Evolutionary conservation across 2,888 invertebrate genomes (phyloP).

Genomic region (Polyommatus icarus): DNA sequence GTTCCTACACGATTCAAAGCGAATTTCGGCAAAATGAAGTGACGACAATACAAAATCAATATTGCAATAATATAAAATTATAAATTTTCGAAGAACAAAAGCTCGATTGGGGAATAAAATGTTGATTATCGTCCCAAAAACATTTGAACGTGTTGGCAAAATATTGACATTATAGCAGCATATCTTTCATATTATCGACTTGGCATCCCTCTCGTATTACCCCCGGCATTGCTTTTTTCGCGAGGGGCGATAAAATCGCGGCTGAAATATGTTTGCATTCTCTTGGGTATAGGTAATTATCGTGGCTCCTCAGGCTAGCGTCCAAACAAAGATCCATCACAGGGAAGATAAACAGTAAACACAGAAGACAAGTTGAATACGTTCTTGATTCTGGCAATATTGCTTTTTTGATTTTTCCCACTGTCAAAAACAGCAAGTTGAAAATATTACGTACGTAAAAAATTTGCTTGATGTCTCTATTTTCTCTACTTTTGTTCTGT

Average conservation of each 20-base stretch:
- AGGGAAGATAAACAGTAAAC: neutral
- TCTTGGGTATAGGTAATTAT: slow-evolving; percentile 6
- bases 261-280: slow-evolving; percentile 18
- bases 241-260: slow-evolving; percentile 7
- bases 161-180: neutral
- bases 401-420: neutral
- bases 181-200: neutral
- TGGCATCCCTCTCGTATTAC: neutral
- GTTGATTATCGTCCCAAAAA: too few species aligned
- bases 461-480: too few species aligned
- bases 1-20: too few species aligned
- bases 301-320: neutral
- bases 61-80: too few species aligned
- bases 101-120: too few species aligned
- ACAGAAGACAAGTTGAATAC: neutral
- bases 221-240: neutral
- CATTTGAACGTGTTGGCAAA: neutral
- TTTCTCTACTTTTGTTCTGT: too few species aligned
- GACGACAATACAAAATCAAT: too few species aligned
- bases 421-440: too few species aligned
- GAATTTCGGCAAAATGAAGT: too few species aligned
- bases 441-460: too few species aligned
- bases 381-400: neutral
- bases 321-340: neutral
- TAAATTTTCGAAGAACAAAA: too few species aligned